Evolutionary conservation across 2,113 vertebrate genomes (phyloP), one percentile per base, ranked within the genome.

Genomic region (Saguinus midas): DNA sequence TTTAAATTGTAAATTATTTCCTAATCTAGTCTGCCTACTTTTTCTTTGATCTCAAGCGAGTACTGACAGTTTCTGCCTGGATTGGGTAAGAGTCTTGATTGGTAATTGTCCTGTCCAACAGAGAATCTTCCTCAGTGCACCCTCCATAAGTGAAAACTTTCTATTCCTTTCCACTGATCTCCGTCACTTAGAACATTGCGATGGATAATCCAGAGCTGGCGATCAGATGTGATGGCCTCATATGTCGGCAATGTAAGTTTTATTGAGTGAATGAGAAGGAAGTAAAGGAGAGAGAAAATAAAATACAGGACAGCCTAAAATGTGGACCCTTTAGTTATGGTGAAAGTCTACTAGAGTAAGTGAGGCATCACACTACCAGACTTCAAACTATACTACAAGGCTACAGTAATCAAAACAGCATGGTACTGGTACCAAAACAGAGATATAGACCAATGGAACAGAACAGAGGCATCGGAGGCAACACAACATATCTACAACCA

Each of bases 201-300:
- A 75, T 64, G 23, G n/a, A 6, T 23, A 5, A 11, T 8, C 5
- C 8, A 64, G 52, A 76, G 23, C 21, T 5, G 8, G 0, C 4
- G 32, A 17, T 5, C 23, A 45, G n/a, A 2, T 21, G 37, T 45
- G 27, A 29, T 37, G 83, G 25, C 55, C 18, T 8, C n/a, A 76
- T 1, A 5, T 5, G 0, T 64, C 27, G 12, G 57, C 18, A 0
- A 66, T 43, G 72, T 84, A 61, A 78, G 85, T 73, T 79, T 78
- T 57, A 4, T 14, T 70, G 70, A n/a, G 48, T 80, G 61, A 45
- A 1, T 72, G 17, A 89, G 23, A 76, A 57, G 50, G 76, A 72
- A 48, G 13, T 17, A 57, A 45, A 35, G 35, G 8, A 91, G 61
- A 18, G 18, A 78, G 18, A 61, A 88, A 50, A 40, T 1, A 23